A percentile compares a stretch with the other conserved stretches of the same genome.
These are phyloP conservation scores for Condylostylus longicornis DNA, from an alignment of 1,140 invertebrate genomes.

Conservation along the genomic window DNA sequence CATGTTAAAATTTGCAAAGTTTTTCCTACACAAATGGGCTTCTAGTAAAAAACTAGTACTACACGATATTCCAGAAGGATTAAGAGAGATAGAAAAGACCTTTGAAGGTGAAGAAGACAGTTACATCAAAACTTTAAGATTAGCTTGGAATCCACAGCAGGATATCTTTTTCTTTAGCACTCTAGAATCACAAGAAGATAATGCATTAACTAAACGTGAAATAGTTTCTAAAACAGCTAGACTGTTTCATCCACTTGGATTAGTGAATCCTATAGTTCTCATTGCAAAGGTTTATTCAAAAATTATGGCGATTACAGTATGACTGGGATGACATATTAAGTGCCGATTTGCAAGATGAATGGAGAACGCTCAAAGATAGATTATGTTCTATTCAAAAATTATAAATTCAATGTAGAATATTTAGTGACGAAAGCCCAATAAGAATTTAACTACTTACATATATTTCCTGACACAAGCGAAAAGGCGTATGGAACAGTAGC, in stretches of 20 bases:
- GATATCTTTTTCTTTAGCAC: too few relatives aligned
- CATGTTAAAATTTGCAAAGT: background rate
- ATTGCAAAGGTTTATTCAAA: slow-evolving; percentile 29
- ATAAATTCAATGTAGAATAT: background rate
- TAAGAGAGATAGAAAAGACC: background rate
- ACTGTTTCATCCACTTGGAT: slow-evolving; percentile 30
- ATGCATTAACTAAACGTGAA: too few relatives aligned
- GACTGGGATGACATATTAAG: slow-evolving; percentile 29
- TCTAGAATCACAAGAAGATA: slow-evolving; percentile 11
- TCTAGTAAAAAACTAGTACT: too few relatives aligned
- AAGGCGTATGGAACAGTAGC: too few relatives aligned
- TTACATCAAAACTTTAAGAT: background rate
- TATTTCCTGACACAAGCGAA: slow-evolving; percentile 23
- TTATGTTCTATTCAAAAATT: slow-evolving; percentile 10
- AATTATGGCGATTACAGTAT: slow-evolving; percentile 22
- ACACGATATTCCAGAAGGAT: too few relatives aligned
- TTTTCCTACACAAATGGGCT: too few relatives aligned
- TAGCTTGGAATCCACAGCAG: background rate
- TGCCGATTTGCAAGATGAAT: slow-evolving; percentile 8
- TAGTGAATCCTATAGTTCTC: slow-evolving; percentile 25
- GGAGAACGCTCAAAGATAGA: slow-evolving; percentile 10
- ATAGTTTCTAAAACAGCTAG: slow-evolving; percentile 20
- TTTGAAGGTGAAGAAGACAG: background rate
- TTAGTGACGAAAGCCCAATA: background rate
- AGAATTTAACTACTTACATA: slow-evolving; percentile 12